Percentiles rank a stretch among this genome's conserved stretches.
phyloP scores from a whole-genome alignment of 2,113 vertebrate species.

The Leucoraja erinaceus region DNA sequence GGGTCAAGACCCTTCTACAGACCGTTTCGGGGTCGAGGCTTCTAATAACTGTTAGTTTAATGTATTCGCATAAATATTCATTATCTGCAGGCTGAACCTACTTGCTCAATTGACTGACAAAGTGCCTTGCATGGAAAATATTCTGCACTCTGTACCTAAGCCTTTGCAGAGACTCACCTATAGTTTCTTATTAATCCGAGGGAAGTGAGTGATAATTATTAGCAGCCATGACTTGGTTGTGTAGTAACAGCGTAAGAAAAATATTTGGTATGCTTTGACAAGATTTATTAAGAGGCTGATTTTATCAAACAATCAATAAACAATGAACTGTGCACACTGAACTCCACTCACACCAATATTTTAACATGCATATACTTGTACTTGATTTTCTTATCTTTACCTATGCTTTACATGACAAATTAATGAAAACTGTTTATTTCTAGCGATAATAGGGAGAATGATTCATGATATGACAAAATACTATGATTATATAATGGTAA shows the following conservation, averaged over 20 bases:
- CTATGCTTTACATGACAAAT: background rate
- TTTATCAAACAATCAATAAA: background rate
- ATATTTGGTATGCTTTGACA: background rate
- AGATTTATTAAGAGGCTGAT: background rate
- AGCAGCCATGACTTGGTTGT: background rate
- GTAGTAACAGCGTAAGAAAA: background rate
- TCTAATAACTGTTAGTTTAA: background rate
- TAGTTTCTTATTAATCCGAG: background rate
- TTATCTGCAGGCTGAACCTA: background rate
- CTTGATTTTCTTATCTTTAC: background rate
- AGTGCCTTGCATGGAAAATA: background rate
- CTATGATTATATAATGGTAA: background rate
- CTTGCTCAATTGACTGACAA: background rate
- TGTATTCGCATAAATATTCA: too few relatives aligned
- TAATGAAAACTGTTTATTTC: background rate
- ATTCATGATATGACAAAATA: background rate
- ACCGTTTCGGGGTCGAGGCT: too few relatives aligned
- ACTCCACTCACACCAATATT: background rate
- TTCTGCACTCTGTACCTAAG: background rate
- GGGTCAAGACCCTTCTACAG: too few relatives aligned
- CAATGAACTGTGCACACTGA: background rate
- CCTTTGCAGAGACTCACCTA: background rate
- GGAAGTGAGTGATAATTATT: background rate
- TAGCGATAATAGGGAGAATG: background rate
- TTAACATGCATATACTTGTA: background rate